These are phyloP conservation scores for Drosophila nigrodunni DNA, from an alignment of 1,140 invertebrate genomes.

Conservation along the genomic window DNA sequence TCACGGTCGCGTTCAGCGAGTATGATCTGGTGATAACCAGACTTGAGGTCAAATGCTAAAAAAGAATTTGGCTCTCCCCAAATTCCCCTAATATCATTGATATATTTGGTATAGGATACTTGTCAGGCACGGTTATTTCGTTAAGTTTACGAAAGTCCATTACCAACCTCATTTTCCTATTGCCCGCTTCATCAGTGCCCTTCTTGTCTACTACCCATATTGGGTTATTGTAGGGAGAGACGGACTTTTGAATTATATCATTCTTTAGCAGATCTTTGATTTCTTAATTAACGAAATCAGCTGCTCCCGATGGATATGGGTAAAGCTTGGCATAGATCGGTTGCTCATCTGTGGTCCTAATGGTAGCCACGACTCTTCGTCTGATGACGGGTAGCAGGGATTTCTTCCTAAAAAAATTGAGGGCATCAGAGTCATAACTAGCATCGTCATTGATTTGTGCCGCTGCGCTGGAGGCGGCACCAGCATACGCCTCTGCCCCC, in stretches of 20 bases:
- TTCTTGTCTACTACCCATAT: conserved; percentile 1
- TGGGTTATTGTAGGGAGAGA: conserved; percentile 32
- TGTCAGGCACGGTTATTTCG: too few species aligned
- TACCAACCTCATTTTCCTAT: too few species aligned
- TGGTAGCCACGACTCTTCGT: not conserved
- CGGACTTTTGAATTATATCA: not conserved
- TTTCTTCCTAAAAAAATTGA: conserved; percentile 14
- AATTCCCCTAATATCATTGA: too few species aligned
- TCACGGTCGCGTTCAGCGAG: not conserved
- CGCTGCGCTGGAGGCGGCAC: not conserved
- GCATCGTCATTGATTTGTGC: conserved; percentile 18
- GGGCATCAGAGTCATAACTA: conserved; percentile 10
- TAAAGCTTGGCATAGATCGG: not conserved
- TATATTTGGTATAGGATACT: too few species aligned
- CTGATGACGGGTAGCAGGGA: conserved; percentile 19
- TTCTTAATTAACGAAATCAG: not conserved
- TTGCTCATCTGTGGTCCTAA: conserved; percentile 4
- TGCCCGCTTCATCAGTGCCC: too few species aligned
- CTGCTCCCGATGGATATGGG: not conserved
- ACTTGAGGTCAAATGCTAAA: not conserved
- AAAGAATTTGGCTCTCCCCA: too few species aligned
- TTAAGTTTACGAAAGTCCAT: too few species aligned
- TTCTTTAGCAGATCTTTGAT: too few species aligned
- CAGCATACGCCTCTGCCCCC: conserved; percentile 1
- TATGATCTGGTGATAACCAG: not conserved